Evolutionary conservation across 2,113 vertebrate genomes (phyloP).

Genomic region (Meleagris gallopavo): DNA sequence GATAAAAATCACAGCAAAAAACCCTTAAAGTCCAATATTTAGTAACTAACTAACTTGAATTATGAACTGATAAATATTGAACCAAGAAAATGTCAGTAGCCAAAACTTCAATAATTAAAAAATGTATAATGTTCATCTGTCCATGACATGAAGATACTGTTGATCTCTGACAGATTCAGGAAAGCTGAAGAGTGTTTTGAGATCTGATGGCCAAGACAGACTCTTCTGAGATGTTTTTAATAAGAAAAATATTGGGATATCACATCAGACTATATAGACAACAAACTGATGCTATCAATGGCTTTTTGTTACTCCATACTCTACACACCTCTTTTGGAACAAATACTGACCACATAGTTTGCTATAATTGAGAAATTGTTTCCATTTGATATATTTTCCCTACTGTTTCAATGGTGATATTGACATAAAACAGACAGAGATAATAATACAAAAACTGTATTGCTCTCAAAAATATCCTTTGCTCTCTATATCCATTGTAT

Average conservation of each 20-base stretch:
- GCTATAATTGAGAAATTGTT: conserved; percentile 15
- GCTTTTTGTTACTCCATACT: conserved; percentile 69
- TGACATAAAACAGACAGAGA: conserved; percentile 44
- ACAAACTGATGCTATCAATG: conserved; percentile 64
- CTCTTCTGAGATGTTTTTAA: background rate
- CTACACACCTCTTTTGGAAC: conserved; percentile 66
- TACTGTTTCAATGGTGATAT: conserved; percentile 49
- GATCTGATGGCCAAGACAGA: background rate
- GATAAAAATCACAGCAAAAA: background rate
- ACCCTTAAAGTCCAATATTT: background rate
- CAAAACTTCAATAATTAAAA: background rate
- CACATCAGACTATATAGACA: conserved; percentile 61
- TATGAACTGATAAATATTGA: background rate
- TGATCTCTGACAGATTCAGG: background rate
- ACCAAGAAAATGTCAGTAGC: background rate
- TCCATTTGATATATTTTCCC: conserved; percentile 67
- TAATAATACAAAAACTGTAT: conserved; percentile 53
- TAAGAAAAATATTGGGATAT: conserved; percentile 4
- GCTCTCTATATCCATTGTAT: conserved; percentile 11
- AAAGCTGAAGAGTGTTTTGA: background rate
- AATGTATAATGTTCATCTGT: background rate
- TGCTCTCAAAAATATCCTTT: conserved; percentile 32
- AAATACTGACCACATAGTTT: conserved; percentile 62
- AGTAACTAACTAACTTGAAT: background rate
- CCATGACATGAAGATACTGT: background rate